Conservation (phyloP, 2,888 invertebrate species). For the Synanthedon myopaeformis region DNA sequence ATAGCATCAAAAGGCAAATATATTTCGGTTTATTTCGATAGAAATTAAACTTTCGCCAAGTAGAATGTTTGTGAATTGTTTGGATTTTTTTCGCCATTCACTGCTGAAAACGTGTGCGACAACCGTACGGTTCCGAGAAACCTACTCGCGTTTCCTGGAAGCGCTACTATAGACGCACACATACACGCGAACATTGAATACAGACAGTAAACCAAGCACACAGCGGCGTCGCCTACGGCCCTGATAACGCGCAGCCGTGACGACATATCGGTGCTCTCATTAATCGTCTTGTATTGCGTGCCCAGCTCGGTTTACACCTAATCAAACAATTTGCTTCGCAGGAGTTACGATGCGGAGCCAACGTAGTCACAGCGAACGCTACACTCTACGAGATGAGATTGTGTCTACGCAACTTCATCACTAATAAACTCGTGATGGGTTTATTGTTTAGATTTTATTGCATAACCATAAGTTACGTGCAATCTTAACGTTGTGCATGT, state of each 20-base stretch:
- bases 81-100: constrained; percentile 34
- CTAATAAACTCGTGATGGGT: constrained; percentile 10
- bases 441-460: constrained; percentile 12
- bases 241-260: constrained; percentile 57
- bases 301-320: constrained; percentile 54
- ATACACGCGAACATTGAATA: constrained; percentile 9
- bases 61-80: constrained; percentile 13
- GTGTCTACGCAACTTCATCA: constrained; percentile 9
- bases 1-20: no score
- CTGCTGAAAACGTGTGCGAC: constrained; percentile 52
- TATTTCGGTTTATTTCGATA: neutral
- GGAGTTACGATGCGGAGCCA: constrained; percentile 25
- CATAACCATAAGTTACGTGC: no score
- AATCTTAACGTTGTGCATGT: no score
- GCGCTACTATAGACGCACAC: constrained; percentile 56
- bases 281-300: constrained; percentile 52
- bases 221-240: constrained; percentile 46
- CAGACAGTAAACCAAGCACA: constrained; percentile 27
- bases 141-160: constrained; percentile 65
- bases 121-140: constrained; percentile 63
- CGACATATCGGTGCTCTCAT: constrained; percentile 61
- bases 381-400: constrained; percentile 5
- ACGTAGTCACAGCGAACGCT: constrained; percentile 13
- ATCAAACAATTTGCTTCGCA: constrained; percentile 46
- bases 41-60: constrained; percentile 2